A percentile compares a stretch with the other conserved stretches of the same genome.
phyloP scores from a whole-genome alignment of 2,113 vertebrate genomes.

The Panthera tigris region DNA sequence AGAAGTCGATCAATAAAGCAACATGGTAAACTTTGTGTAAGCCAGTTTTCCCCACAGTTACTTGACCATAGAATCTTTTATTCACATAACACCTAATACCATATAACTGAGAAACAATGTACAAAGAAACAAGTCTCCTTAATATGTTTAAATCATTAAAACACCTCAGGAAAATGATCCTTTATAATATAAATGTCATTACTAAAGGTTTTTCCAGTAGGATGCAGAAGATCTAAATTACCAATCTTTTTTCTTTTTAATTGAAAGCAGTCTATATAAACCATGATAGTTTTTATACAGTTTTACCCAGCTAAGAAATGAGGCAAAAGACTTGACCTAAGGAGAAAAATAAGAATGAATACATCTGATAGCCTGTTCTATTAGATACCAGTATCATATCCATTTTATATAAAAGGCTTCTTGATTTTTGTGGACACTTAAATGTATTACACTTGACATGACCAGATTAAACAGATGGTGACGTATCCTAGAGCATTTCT shows the following conservation, averaged over 20 bases:
- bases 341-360: slow-evolving; percentile 44
- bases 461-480: slow-evolving; percentile 37
- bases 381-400: not conserved
- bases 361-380: not conserved
- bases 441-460: slow-evolving; percentile 11
- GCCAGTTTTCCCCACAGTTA: slow-evolving; percentile 28
- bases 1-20: slow-evolving; percentile 39
- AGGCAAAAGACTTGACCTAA: slow-evolving; percentile 9
- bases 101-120: slow-evolving; percentile 6
- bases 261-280: slow-evolving; percentile 32
- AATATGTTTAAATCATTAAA: slow-evolving; percentile 33
- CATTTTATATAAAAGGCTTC: slow-evolving; percentile 20
- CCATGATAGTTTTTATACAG: not conserved
- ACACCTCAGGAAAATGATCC: slow-evolving; percentile 26
- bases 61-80: not conserved
- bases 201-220: not conserved
- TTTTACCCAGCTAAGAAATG: slow-evolving; percentile 46
- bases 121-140: slow-evolving; percentile 28
- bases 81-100: not conserved
- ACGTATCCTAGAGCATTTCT: not conserved
- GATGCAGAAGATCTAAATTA: not conserved
- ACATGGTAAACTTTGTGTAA: not conserved
- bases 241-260: slow-evolving; percentile 21
- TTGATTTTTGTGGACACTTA: slow-evolving; percentile 7
- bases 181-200: slow-evolving; percentile 36